Evolutionary conservation across 2,888 invertebrate genomes (phyloP), one percentile per base, ranked within the genome.

Genomic region (Nemoura dubitans): DNA sequence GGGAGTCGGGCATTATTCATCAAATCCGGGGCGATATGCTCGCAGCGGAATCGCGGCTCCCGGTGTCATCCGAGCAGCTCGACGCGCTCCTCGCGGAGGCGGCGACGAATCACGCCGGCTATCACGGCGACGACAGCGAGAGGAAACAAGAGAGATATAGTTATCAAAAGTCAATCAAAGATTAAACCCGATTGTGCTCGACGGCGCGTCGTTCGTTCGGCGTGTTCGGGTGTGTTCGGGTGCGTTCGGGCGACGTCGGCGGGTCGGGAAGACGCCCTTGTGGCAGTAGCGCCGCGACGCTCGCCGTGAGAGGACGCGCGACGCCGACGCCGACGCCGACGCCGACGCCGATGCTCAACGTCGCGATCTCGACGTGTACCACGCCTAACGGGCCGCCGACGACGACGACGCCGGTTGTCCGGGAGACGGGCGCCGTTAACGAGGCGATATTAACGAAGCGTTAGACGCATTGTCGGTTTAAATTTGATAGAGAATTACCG

Each of bases 121-220:
- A 10, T 59, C 59, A 10, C 59, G 59, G 2, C 59, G 2, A 10
- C 59, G 36, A 10, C 36, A 10, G 21, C 59, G 59, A 10, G 21
- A 1, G 59, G 16, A 3, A 59, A 59, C 16, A 59, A 21, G 21
- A 59, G 59, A 59, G 59, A 59, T 59, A 59, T 7, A 59, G 14
- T 59, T 59, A 59, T 59, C 59, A 59, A 59, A 59, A 59, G 59
- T 59, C 59, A 59, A 59, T 59, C 59, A 59, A 59, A 59, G 59
- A 59, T 59, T 59, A 59, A 21, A 59, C 16, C 59, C 59, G 59
- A 59, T 59, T 59, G 59, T 59, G 16, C 21, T 36, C 36, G 36
- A n/a, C n/a, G n/a, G n/a, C 36, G 36, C 5, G 36, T 36, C 10
- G 36, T 3, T 10, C 36, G 36, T 36, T 36, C 36, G 59, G 10